Percentiles rank a stretch among this genome's conserved stretches.
Evolutionary conservation across 2,888 invertebrate species (phyloP).

Genomic region (Encarsia formosa): DNA sequence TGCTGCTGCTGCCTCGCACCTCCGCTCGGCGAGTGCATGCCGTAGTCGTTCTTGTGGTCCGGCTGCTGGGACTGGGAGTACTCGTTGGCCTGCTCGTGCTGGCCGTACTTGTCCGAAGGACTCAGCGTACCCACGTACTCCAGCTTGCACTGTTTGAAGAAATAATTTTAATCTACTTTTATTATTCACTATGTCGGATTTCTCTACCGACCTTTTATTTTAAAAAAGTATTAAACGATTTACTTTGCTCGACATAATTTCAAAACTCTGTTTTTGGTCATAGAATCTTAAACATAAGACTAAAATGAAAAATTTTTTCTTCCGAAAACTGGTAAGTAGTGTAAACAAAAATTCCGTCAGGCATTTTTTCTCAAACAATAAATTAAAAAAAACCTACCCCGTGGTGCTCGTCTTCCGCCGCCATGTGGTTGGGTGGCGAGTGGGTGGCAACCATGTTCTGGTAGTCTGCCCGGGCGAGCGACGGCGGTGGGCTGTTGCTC

Average conservation of each 20-base stretch:
- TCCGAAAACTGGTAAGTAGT: background rate
- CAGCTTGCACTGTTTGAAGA: constrained; percentile 30
- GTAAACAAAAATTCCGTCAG: background rate
- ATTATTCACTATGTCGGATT: no score
- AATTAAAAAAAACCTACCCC: constrained; percentile 12
- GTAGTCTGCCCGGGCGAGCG: constrained; percentile 50
- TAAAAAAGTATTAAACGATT: no score
- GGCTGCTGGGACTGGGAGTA: constrained; percentile 56
- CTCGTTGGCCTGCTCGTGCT: constrained; percentile 61
- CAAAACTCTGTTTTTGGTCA: no score
- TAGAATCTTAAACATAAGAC: no score
- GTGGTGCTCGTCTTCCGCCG: constrained; percentile 45
- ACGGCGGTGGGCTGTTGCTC: constrained; percentile 63
- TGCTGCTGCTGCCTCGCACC: constrained; percentile 37
- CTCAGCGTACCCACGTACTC: constrained; percentile 47
- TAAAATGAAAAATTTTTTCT: background rate
- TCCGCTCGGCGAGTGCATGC: constrained; percentile 43
- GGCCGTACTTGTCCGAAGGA: constrained; percentile 56
- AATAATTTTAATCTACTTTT: no score
- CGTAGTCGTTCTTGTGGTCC: constrained; percentile 45
- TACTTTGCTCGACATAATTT: no score
- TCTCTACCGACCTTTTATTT: no score
- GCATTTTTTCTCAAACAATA: background rate
- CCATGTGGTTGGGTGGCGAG: constrained; percentile 25
- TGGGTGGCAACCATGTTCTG: background rate